These are phyloP conservation scores for Rhinogobius similis DNA, from an alignment of 2,113 vertebrate genomes.

Conservation along the genomic window DNA sequence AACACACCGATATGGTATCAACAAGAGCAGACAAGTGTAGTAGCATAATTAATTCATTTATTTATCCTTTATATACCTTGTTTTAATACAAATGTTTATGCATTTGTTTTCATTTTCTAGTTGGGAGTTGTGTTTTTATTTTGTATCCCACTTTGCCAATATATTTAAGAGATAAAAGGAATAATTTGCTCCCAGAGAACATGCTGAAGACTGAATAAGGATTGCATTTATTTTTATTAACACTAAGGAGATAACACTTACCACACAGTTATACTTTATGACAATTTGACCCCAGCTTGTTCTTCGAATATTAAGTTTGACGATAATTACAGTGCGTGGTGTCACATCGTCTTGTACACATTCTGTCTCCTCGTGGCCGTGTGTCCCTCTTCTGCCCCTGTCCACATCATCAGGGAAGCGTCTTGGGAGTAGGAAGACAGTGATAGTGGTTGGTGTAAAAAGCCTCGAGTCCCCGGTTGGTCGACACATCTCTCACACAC, in stretches of 20 bases:
- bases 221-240: background rate
- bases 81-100: no score
- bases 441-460: conserved; percentile 52
- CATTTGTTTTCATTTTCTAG: no score
- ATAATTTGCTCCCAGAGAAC: background rate
- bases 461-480: conserved; percentile 52
- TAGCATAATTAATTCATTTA: background rate
- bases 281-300: background rate
- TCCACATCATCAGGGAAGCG: conserved; percentile 43
- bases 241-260: background rate
- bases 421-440: conserved; percentile 15
- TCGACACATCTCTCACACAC: background rate
- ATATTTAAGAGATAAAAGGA: background rate
- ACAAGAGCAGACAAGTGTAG: background rate
- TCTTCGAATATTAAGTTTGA: conserved; percentile 1
- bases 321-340: background rate
- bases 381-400: conserved; percentile 12
- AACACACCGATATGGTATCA: no score
- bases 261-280: background rate
- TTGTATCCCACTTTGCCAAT: background rate
- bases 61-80: background rate
- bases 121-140: background rate
- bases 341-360: background rate
- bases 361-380: conserved; percentile 5
- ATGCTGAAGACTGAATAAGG: background rate